Evolutionary conservation across 2,888 invertebrate genomes (phyloP).

Genomic region (Sipha maydis): DNA sequence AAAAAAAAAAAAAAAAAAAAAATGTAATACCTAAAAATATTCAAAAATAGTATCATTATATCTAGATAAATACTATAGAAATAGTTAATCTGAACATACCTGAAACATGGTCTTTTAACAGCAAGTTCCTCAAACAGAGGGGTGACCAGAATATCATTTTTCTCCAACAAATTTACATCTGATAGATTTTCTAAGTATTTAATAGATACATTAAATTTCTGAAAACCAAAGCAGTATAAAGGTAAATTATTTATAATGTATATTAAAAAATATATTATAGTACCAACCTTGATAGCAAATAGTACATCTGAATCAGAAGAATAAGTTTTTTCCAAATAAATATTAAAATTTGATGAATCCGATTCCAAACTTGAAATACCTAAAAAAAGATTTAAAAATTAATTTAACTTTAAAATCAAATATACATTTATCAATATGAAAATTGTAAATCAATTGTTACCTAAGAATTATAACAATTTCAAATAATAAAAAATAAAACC

Average conservation of each 20-base stretch:
- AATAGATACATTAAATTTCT: constrained; percentile 54
- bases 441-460: neutral
- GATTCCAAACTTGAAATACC: constrained; percentile 59
- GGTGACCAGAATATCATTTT: constrained; percentile 55
- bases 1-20: neutral
- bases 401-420: neutral
- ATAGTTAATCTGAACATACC: constrained; percentile 25
- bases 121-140: constrained; percentile 49
- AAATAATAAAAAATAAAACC: neutral
- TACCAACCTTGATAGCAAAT: constrained; percentile 45
- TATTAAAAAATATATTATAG: neutral
- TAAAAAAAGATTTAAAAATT: constrained; percentile 8
- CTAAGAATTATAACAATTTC: neutral
- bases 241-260: neutral
- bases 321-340: constrained; percentile 54
- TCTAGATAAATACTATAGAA: neutral
- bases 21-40: neutral
- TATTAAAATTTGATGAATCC: constrained; percentile 37
- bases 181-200: constrained; percentile 51
- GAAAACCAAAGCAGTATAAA: constrained; percentile 1
- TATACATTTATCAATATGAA: neutral
- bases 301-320: constrained; percentile 58
- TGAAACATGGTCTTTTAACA: constrained; percentile 54
- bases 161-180: constrained; percentile 45
- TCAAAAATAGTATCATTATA: neutral